phyloP scores from a whole-genome alignment of 53 echinoderm and acorn worm genomes.

The Zoroaster sp. region DNA sequence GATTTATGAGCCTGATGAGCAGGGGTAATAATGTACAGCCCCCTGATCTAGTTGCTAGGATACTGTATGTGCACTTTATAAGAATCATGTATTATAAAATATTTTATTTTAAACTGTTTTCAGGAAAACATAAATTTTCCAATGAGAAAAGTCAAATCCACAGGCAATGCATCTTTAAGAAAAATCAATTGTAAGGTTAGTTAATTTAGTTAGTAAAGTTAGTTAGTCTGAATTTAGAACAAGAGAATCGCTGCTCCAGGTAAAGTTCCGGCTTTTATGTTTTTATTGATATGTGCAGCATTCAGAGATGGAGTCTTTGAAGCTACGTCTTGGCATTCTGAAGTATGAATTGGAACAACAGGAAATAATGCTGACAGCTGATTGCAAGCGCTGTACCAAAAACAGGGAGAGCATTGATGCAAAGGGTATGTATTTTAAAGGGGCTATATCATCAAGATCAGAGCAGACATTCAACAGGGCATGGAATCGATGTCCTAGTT shows the following conservation, averaged over 20 bases:
- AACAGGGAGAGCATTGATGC: conserved; percentile 30
- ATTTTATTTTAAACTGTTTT: neutral
- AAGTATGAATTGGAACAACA: conserved; percentile 70
- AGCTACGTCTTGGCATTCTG: conserved; percentile 63
- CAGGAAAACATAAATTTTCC: neutral
- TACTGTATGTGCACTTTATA: no score
- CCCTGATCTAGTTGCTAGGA: no score
- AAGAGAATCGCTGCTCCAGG: neutral
- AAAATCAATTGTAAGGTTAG: neutral
- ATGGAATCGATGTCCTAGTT: no score
- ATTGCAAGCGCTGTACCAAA: conserved; percentile 47
- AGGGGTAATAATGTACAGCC: no score
- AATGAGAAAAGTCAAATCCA: neutral
- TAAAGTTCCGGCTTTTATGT: neutral
- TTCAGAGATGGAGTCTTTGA: conserved; percentile 69
- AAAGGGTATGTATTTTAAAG: no score
- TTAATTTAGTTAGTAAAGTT: neutral
- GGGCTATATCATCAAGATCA: no score
- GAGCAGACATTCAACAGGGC: no score
- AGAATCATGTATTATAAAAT: no score
- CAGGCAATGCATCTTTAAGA: neutral
- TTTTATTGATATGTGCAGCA: conserved; percentile 22
- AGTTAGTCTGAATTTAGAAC: neutral
- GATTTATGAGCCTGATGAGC: no score
- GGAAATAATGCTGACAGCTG: conserved; percentile 30